Evolutionary conservation across 2,797 vertebrate species (phyloP).

Genomic region (Microcaecilia unicolor): DNA sequence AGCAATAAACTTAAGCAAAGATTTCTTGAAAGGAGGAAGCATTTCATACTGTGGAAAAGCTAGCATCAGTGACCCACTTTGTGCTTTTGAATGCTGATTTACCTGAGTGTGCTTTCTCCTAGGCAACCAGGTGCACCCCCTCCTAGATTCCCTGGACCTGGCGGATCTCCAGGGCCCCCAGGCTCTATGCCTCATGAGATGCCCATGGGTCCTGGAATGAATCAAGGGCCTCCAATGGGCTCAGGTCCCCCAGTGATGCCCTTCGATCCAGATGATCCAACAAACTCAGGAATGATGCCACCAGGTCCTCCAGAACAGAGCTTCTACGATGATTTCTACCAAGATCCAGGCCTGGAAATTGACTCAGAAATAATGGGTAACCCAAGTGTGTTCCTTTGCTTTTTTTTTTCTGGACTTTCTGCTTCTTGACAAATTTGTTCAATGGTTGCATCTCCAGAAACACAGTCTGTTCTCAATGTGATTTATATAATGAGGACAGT

Average conservation of each 20-base stretch:
- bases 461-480: no score
- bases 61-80: not conserved
- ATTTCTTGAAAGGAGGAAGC: no score
- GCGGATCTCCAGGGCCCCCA: conserved; percentile 59
- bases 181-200: conserved; percentile 51
- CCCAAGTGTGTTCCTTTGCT: conserved; percentile 58
- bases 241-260: conserved; percentile 73
- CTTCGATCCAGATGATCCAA: conserved; percentile 65
- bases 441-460: no score
- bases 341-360: conserved; percentile 69
- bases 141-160: conserved; percentile 57
- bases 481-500: no score
- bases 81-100: accelerated
- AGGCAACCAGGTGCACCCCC: conserved; percentile 33
- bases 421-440: no score
- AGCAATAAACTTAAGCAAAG: no score
- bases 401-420: conserved; percentile 16
- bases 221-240: conserved; percentile 66
- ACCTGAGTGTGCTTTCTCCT: not conserved
- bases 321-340: conserved; percentile 83
- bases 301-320: conserved; percentile 60
- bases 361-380: conserved; percentile 54
- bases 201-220: conserved; percentile 68
- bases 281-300: conserved; percentile 60
- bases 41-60: no score